Base-by-base conservation (phyloP, 2,113 vertebrate species). In the Saccopteryx bilineata region DNA sequence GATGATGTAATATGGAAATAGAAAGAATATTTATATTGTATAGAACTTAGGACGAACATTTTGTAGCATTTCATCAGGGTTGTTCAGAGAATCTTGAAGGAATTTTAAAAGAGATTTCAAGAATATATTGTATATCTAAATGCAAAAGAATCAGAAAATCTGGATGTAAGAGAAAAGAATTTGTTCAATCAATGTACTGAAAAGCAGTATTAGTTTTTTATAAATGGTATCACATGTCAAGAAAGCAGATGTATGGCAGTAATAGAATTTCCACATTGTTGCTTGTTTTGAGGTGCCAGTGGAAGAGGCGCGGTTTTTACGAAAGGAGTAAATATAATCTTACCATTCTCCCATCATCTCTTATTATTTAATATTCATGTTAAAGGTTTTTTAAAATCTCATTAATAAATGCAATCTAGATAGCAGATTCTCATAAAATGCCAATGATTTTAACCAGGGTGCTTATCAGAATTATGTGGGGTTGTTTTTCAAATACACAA, bases 71-170 rank as follows among this genome's bases (percentile, higher is more conserved):
- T 84, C 69, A 84, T 54, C 39, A 69, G 9, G 15, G 90, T 52
- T 83, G 39, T 87, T 94, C 69, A 84, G 84, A 88, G 78, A 84
- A 46, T 4, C 72, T 72, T 56, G 54, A 92, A 81, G 9, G 39
- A 68, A 21, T 68, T 68, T 90, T 80, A 63, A 91, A 96, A 61
- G 65, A 68, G 65, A 89, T 86, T 95, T 94, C 71, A 93, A 89
- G 63, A 80, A 84, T 80, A 58, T 75, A 68, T 91, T 82, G 6
- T 88, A 68, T 85, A 31, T 85, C n/a, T 52, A 88, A 71, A 74
- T 91, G 46, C 87, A 94, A 93, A 15, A 96, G 71, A 90, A 82
- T 89, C 56, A 85, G 76, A 71, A 94, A 89, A 56, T 75, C 26
- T n/a, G 18, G 80, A 90, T 54, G 80, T 33, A 80, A 86, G 11